phyloP scores from a whole-genome alignment of 2,888 invertebrate species.

The Phengaris arion region DNA sequence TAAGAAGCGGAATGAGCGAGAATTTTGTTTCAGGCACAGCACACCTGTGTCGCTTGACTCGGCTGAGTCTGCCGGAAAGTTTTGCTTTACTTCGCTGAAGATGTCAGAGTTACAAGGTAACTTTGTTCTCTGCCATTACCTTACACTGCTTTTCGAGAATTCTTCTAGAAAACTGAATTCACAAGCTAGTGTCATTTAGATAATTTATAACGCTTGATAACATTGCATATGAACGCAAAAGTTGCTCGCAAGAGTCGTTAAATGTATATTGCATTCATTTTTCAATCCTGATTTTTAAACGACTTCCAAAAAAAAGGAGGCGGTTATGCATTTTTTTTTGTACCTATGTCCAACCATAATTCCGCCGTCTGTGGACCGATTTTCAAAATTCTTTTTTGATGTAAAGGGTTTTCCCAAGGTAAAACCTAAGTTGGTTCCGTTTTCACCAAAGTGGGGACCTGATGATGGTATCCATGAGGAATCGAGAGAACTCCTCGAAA shows the following conservation, averaged over 20 bases:
- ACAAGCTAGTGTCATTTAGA: constrained; percentile 7
- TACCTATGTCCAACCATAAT: too few species aligned
- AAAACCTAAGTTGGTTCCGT: too few species aligned
- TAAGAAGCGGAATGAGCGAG: neutral
- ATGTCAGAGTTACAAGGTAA: constrained; percentile 28
- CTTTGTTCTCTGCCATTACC: constrained; percentile 15
- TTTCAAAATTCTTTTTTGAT: too few species aligned
- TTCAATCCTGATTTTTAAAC: too few species aligned
- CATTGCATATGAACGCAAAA: neutral
- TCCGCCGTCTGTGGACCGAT: too few species aligned
- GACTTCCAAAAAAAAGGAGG: too few species aligned
- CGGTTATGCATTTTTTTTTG: too few species aligned
- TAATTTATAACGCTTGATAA: neutral
- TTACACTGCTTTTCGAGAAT: neutral
- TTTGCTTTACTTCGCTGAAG: neutral
- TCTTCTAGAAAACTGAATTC: neutral
- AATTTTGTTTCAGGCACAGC: constrained; percentile 24
- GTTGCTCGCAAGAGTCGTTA: neutral
- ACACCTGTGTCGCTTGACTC: constrained; percentile 18
- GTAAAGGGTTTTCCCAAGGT: too few species aligned
- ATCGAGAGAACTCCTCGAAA: too few species aligned
- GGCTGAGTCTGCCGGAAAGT: constrained; percentile 3
- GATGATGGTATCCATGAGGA: too few species aligned
- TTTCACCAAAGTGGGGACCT: too few species aligned
- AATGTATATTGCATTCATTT: neutral